A percentile compares a stretch with the other conserved stretches of the same genome.
These are phyloP conservation scores for Pteronotus mesoamericanus DNA, from an alignment of 2,797 vertebrate species.

Conservation along the genomic window DNA sequence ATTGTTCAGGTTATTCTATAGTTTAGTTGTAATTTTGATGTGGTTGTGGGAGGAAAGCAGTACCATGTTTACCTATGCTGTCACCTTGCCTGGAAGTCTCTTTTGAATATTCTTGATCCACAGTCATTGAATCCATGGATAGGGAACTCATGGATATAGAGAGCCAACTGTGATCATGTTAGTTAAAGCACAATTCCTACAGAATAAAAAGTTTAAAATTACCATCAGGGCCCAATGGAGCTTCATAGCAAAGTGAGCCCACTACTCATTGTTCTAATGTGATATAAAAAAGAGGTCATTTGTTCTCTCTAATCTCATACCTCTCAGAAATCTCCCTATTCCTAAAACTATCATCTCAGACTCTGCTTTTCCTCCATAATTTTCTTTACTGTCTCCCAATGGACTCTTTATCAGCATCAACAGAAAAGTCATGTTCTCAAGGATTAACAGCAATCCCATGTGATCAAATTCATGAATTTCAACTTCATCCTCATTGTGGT, in stretches of 20 bases:
- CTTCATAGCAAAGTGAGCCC: not conserved
- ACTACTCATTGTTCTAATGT: slow-evolving; percentile 1
- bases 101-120: not conserved
- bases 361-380: not conserved
- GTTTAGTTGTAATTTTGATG: not conserved
- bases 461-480: slow-evolving; percentile 18
- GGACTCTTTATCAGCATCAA: not conserved
- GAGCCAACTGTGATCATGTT: no score
- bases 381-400: not conserved
- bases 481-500: not conserved
- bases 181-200: slow-evolving; percentile 29
- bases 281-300: not conserved
- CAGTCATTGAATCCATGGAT: not conserved
- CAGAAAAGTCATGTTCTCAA: not conserved
- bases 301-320: not conserved
- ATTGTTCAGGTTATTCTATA: not conserved
- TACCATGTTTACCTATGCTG: not conserved
- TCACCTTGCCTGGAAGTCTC: not conserved
- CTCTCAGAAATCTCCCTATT: not conserved
- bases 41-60: not conserved
- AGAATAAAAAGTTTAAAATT: slow-evolving; percentile 60
- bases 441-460: not conserved
- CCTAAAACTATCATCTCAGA: not conserved
- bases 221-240: not conserved
- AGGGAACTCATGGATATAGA: not conserved